These are phyloP conservation scores for Panurus biarmicus DNA, from an alignment of 2,113 vertebrate genomes.

Conservation along the genomic window DNA sequence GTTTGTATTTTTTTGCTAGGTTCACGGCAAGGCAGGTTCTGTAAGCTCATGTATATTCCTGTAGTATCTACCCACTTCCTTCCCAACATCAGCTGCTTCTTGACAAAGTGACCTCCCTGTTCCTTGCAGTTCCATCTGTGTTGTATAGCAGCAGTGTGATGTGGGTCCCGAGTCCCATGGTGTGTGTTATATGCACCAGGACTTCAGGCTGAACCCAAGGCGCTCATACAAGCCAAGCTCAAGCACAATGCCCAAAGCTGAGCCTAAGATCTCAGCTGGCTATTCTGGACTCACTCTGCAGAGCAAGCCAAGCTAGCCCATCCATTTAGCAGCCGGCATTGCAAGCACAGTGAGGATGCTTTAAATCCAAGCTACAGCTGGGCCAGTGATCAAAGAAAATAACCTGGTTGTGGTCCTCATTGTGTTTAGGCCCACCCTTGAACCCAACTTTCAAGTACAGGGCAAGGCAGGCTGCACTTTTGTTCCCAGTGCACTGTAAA, in stretches of 20 bases:
- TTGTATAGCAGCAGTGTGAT: background rate
- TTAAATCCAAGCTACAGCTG: background rate
- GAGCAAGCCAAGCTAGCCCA: background rate
- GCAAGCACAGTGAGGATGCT: background rate
- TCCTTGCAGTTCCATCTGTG: background rate
- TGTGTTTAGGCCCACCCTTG: background rate
- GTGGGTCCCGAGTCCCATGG: background rate
- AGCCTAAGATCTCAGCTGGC: background rate
- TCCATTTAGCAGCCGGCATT: background rate
- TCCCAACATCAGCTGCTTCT: background rate
- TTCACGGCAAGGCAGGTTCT: background rate
- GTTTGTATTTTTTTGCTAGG: background rate
- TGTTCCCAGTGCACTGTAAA: background rate
- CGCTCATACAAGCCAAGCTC: accelerated
- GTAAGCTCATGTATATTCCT: background rate
- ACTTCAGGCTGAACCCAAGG: background rate
- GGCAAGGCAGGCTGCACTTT: background rate
- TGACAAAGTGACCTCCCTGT: background rate
- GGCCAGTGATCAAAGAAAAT: background rate
- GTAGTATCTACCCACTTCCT: background rate
- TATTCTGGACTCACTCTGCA: background rate
- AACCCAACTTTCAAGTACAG: background rate
- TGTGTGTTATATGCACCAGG: accelerated
- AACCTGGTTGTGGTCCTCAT: background rate
- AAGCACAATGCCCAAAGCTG: background rate